Percentiles rank a stretch among this genome's conserved stretches.
Evolutionary conservation across 2,888 invertebrate genomes (phyloP).

Genomic region (Aplocera efformata): DNA sequence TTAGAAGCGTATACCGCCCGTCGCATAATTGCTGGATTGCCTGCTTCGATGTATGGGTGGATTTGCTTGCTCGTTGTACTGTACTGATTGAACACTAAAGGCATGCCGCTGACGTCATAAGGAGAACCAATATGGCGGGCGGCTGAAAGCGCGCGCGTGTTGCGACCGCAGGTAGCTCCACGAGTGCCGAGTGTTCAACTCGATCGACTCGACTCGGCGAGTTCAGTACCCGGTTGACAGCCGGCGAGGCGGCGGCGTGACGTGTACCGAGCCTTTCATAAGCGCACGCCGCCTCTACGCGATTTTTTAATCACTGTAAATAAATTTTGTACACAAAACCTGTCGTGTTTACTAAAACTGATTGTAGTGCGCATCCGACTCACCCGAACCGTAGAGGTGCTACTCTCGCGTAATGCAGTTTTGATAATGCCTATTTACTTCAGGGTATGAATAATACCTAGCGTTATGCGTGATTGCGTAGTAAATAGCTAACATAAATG

Average conservation of each 20-base stretch:
- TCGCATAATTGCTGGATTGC: slow-evolving; percentile 11
- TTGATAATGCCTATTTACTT: slow-evolving; percentile 56
- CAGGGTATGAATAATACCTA: slow-evolving; percentile 38
- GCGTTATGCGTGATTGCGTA: slow-evolving; percentile 31
- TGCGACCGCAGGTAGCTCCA: slow-evolving; percentile 45
- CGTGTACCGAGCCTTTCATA: slow-evolving; percentile 42
- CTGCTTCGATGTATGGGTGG: slow-evolving; percentile 14
- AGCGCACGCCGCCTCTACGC: slow-evolving; percentile 75
- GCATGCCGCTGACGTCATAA: slow-evolving; percentile 58
- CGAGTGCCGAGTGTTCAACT: slow-evolving; percentile 50
- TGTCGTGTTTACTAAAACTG: slow-evolving; percentile 43
- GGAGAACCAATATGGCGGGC: slow-evolving; percentile 62
- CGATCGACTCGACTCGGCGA: slow-evolving; percentile 42
- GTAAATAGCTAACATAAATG: slow-evolving; percentile 25
- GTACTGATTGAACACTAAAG: slow-evolving; percentile 4
- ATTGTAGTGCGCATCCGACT: slow-evolving; percentile 34
- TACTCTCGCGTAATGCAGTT: slow-evolving; percentile 39
- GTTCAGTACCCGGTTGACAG: slow-evolving; percentile 79
- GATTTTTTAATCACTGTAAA: slow-evolving; percentile 67
- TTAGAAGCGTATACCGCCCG: slow-evolving; percentile 2
- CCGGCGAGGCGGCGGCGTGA: slow-evolving; percentile 75
- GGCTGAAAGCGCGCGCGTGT: slow-evolving; percentile 62
- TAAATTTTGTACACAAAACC: slow-evolving; percentile 57
- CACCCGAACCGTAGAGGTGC: slow-evolving; percentile 32
- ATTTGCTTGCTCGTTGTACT: slow-evolving; percentile 8